A percentile compares a stretch with the other conserved stretches of the same genome.
phyloP scores from a whole-genome alignment of 2,888 invertebrate genomes.

The Enchytraeus crypticus region DNA sequence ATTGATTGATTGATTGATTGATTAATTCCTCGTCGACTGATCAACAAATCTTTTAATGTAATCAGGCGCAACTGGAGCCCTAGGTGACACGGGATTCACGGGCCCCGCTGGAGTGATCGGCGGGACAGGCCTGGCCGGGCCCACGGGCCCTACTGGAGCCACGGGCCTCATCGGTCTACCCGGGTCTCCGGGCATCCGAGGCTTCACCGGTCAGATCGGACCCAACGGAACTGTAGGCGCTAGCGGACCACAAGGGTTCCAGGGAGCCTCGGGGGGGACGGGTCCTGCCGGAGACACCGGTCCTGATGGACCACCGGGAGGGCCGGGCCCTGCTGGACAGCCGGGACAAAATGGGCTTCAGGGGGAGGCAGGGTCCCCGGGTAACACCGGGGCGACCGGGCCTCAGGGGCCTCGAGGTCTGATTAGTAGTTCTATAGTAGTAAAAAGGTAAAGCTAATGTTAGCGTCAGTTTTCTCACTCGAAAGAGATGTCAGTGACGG shows the following conservation, averaged over 20 bases:
- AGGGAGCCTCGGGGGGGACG: constrained; percentile 26
- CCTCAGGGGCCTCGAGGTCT: constrained; percentile 4
- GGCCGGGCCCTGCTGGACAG: constrained; percentile 26
- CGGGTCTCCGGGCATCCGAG: no score
- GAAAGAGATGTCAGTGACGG: no score
- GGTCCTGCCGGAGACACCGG: background rate
- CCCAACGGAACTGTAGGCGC: background rate
- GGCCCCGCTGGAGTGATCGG: background rate
- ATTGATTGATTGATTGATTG: no score
- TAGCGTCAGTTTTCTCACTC: no score
- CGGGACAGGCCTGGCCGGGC: background rate
- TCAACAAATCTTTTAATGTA: no score
- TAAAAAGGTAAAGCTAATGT: no score
- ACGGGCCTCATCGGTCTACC: background rate
- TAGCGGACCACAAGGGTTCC: constrained; percentile 5
- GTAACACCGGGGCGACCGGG: constrained; percentile 19
- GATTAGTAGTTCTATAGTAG: no score
- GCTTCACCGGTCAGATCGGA: no score
- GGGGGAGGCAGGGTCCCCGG: constrained; percentile 20
- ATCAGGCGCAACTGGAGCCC: background rate
- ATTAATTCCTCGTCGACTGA: no score
- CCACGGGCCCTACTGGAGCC: background rate
- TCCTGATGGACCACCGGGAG: no score
- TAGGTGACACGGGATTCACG: background rate
- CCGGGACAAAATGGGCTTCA: constrained; percentile 31